Evolutionary conservation across 2,888 invertebrate genomes (phyloP).

Genomic region (Aquatica leii): DNA sequence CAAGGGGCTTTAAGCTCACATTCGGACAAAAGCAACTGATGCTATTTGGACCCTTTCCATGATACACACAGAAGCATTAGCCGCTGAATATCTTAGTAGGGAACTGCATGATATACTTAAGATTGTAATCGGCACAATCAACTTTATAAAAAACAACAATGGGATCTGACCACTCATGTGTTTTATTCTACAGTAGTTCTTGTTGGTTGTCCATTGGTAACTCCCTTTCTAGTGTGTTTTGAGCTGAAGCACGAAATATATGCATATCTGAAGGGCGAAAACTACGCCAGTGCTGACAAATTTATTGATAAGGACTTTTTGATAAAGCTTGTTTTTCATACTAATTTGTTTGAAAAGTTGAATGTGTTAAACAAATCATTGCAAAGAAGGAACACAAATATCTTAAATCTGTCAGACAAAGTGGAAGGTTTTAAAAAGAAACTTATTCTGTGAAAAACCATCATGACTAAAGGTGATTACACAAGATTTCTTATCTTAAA

Average conservation of each 20-base stretch:
- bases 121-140: background rate
- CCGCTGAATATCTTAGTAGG: slow-evolving; percentile 1
- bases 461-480: background rate
- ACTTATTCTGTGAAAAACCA: background rate
- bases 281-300: background rate
- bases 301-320: background rate
- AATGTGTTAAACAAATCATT: background rate
- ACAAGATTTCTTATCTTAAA: background rate
- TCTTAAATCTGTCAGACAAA: background rate
- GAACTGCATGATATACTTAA: too few relatives aligned
- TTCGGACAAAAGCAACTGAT: slow-evolving; percentile 32
- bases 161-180: slow-evolving; percentile 13
- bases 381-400: background rate
- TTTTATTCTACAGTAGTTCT: slow-evolving; percentile 15
- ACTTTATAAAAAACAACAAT: slow-evolving; percentile 4
- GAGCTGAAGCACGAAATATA: background rate
- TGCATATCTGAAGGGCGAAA: background rate
- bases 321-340: background rate
- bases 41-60: slow-evolving; percentile 34
- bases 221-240: too few relatives aligned
- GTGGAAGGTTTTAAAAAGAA: background rate
- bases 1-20: slow-evolving; percentile 18
- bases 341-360: background rate
- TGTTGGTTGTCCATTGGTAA: slow-evolving; percentile 31
- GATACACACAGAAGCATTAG: slow-evolving; percentile 17